Percentiles rank a stretch among this genome's conserved stretches.
These are phyloP conservation scores for Opisthocomus hoazin DNA, from an alignment of 2,113 vertebrate genomes.

Conservation along the genomic window DNA sequence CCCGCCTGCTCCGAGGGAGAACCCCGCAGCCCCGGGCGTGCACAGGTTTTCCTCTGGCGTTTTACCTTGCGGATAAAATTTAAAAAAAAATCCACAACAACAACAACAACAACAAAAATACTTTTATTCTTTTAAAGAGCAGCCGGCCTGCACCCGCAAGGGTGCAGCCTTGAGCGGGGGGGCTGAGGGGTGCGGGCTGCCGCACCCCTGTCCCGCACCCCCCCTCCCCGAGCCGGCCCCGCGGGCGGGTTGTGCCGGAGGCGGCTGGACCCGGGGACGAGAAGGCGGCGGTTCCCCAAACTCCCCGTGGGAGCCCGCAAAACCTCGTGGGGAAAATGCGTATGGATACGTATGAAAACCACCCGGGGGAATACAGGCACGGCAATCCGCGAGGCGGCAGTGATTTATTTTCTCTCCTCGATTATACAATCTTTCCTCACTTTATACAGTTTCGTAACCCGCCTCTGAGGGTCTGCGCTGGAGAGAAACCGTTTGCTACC, in stretches of 20 bases:
- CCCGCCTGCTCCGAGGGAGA: neutral
- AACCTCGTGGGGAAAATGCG: neutral
- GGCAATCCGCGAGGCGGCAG: neutral
- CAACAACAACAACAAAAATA: no score
- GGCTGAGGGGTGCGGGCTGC: neutral
- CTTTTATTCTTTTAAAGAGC: no score
- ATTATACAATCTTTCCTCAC: neutral
- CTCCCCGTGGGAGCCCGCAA: neutral
- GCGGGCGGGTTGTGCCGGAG: neutral
- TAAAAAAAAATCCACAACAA: no score
- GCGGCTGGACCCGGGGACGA: neutral
- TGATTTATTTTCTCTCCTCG: neutral
- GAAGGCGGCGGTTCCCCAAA: neutral
- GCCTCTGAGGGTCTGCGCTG: neutral
- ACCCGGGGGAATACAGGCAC: neutral
- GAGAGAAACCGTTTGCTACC: neutral
- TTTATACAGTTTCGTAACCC: neutral
- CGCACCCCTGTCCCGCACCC: neutral
- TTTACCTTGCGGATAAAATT: neutral
- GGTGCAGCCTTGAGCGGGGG: neutral
- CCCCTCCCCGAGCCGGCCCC: neutral
- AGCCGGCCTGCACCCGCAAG: neutral
- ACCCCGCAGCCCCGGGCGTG: neutral
- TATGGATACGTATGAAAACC: neutral
- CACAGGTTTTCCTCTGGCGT: neutral